Conservation (phyloP, 2,888 invertebrate species). For the Heliconius ismenius region DNA sequence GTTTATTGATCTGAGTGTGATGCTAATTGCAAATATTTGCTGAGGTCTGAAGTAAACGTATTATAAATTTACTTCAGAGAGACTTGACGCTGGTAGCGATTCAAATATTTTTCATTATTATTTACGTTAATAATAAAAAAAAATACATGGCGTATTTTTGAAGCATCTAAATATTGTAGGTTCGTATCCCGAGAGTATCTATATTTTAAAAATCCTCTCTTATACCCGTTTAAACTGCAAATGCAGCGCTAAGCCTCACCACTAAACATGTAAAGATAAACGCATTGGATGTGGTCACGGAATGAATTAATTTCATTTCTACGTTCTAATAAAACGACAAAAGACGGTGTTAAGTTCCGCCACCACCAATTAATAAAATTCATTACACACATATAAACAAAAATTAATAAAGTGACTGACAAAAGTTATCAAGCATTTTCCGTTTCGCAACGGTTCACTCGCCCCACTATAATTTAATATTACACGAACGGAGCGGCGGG, state of each 20-base stretch:
- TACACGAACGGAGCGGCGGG: slow-evolving; percentile 65
- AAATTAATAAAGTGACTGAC: slow-evolving; percentile 52
- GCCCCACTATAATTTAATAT: slow-evolving; percentile 80
- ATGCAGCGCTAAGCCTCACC: no score
- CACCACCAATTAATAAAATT: background rate
- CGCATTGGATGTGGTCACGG: no score
- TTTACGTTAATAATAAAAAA: background rate
- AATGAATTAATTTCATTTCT: no score
- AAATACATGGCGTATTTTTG: background rate
- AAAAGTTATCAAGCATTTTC: slow-evolving; percentile 69
- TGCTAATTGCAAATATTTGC: background rate
- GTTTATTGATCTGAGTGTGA: background rate
- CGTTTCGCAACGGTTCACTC: slow-evolving; percentile 75
- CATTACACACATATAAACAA: background rate
- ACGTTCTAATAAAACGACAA: background rate
- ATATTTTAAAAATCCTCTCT: background rate
- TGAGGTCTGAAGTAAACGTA: background rate
- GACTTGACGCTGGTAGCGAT: background rate
- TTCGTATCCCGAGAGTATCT: background rate
- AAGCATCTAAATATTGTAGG: background rate
- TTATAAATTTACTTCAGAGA: background rate
- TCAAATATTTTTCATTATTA: background rate
- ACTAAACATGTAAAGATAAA: no score
- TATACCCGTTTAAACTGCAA: no score
- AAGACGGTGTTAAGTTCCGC: background rate